These are phyloP conservation scores for Sesamia nonagrioides DNA, from an alignment of 1,140 invertebrate species.

Conservation along the genomic window DNA sequence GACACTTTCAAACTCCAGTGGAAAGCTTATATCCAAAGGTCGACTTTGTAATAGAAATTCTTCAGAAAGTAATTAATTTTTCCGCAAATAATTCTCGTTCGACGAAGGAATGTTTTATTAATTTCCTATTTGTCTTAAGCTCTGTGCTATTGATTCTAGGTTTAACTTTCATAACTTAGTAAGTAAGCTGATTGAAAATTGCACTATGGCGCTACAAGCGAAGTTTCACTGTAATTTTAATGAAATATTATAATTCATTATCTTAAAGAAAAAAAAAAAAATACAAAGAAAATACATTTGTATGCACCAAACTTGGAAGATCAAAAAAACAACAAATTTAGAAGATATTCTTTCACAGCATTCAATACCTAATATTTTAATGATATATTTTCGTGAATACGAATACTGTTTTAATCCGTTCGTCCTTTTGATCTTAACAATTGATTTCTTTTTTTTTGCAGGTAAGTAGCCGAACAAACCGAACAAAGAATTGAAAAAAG, in stretches of 20 bases:
- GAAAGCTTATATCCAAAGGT: slow-evolving; percentile 32
- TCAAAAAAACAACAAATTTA: too few species aligned
- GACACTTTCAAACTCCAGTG: slow-evolving; percentile 20
- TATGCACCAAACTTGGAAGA: too few species aligned
- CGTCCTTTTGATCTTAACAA: slow-evolving; percentile 11
- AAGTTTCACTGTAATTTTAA: neutral
- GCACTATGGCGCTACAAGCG: slow-evolving; percentile 1
- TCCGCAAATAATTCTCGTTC: slow-evolving; percentile 50
- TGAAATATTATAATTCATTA: neutral
- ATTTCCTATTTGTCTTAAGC: slow-evolving; percentile 58
- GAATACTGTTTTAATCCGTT: too few species aligned
- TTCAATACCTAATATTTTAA: too few species aligned
- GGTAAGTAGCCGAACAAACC: slow-evolving; percentile 57
- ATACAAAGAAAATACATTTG: too few species aligned
- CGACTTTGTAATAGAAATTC: slow-evolving; percentile 52
- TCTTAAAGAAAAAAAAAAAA: too few species aligned
- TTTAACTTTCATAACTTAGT: slow-evolving; percentile 11
- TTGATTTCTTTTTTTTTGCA: slow-evolving; percentile 50
- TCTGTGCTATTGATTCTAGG: slow-evolving; percentile 50
- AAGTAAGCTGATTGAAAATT: slow-evolving; percentile 5
- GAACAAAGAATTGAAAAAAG: slow-evolving; percentile 9
- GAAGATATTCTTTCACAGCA: too few species aligned
- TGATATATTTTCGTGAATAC: too few species aligned
- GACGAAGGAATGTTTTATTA: slow-evolving; percentile 57
- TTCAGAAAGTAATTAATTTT: slow-evolving; percentile 64